Percentiles rank a stretch among this genome's conserved stretches.
Conservation (phyloP, 2,113 vertebrate genomes). For the Triplophysa rosa region DNA sequence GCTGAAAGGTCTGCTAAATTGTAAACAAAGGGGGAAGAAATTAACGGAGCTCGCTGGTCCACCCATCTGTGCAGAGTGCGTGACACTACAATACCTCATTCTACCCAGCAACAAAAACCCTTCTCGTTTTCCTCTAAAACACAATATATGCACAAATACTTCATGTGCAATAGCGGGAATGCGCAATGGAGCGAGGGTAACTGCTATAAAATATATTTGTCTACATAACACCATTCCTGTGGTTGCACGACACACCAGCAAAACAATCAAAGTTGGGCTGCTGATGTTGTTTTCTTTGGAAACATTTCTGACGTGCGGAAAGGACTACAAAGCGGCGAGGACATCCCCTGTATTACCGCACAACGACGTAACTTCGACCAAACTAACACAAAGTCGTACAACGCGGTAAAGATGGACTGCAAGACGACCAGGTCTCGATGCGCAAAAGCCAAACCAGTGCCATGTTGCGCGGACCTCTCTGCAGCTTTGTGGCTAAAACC, state of each 20-base stretch:
- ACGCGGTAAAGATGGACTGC: neutral
- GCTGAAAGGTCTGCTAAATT: conserved; percentile 51
- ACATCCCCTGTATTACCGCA: conserved; percentile 16
- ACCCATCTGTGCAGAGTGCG: conserved; percentile 59
- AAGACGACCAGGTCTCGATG: neutral
- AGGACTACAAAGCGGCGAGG: conserved; percentile 3
- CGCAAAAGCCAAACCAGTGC: neutral
- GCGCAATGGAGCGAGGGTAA: neutral
- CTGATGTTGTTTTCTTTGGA: neutral
- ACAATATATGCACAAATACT: neutral
- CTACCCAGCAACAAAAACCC: conserved; percentile 65
- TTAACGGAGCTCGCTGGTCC: conserved; percentile 60
- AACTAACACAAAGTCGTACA: conserved; percentile 2
- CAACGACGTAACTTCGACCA: conserved; percentile 15
- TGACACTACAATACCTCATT: conserved; percentile 60
- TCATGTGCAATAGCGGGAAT: conserved; percentile 4
- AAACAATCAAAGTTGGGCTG: conserved; percentile 20
- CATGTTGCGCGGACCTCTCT: neutral
- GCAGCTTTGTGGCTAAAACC: neutral
- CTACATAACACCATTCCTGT: conserved; percentile 10
- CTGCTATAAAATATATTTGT: neutral
- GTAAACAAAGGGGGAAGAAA: conserved; percentile 69
- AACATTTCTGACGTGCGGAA: conserved; percentile 9
- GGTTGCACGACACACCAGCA: neutral
- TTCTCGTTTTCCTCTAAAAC: conserved; percentile 6